These are phyloP conservation scores for Centropristis striata DNA, from an alignment of 2,113 vertebrate genomes.

Conservation along the genomic window DNA sequence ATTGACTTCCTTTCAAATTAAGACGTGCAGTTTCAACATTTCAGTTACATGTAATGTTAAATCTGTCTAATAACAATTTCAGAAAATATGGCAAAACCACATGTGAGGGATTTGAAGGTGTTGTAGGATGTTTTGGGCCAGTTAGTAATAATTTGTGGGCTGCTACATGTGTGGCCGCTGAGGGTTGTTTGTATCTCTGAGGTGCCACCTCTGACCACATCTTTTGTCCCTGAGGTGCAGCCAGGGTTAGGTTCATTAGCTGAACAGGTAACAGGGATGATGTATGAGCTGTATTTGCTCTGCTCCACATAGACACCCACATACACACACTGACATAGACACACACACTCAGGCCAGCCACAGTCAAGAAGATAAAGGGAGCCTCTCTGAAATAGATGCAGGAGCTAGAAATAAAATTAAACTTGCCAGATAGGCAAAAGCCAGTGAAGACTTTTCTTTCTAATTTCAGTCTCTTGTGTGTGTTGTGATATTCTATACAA, in stretches of 20 bases:
- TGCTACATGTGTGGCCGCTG: constrained; percentile 26
- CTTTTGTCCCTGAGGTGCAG: constrained; percentile 35
- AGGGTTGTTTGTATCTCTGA: background rate
- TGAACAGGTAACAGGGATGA: constrained; percentile 58
- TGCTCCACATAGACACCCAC: constrained; percentile 20
- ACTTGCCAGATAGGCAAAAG: constrained; percentile 7
- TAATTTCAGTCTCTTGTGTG: background rate
- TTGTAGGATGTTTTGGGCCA: background rate
- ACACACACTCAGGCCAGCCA: background rate
- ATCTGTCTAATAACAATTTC: background rate
- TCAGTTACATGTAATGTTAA: background rate
- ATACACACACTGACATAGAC: background rate
- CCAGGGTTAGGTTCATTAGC: constrained; percentile 59
- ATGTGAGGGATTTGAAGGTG: background rate
- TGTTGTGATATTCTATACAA: background rate
- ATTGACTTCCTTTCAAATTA: background rate
- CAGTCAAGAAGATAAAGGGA: constrained; percentile 43
- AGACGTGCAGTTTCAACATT: background rate
- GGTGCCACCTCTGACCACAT: constrained; percentile 34
- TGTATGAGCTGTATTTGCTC: constrained; percentile 53
- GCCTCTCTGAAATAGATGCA: background rate
- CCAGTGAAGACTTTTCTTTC: background rate
- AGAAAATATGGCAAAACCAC: background rate
- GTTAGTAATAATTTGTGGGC: constrained; percentile 8
- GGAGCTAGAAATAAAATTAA: constrained; percentile 6